A percentile compares a stretch with the other conserved stretches of the same genome.
phyloP scores from a whole-genome alignment of 2,797 vertebrate genomes.

The Pangasius krempfi region DNA sequence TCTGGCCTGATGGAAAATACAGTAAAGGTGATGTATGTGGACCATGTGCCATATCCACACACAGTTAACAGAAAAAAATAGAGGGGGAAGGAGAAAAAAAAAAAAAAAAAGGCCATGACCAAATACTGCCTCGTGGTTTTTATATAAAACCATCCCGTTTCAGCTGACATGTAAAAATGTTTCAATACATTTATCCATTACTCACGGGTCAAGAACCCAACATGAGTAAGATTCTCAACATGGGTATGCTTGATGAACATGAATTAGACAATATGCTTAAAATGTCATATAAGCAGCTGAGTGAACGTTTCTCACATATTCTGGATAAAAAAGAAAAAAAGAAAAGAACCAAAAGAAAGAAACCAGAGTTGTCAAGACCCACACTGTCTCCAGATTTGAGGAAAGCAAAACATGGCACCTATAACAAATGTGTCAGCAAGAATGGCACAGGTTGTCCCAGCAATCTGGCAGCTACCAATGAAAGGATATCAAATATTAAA shows the following conservation, averaged over 20 bases:
- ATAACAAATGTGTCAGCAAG: neutral
- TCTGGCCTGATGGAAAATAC: conserved; percentile 37
- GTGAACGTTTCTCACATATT: neutral
- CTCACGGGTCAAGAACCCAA: neutral
- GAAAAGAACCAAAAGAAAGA: neutral
- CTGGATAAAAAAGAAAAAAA: neutral
- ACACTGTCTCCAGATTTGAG: neutral
- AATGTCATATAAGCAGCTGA: neutral
- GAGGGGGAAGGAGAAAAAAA: neutral
- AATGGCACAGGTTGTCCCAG: neutral
- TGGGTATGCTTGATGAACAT: neutral
- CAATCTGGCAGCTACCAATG: neutral
- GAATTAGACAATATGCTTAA: neutral
- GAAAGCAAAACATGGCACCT: neutral
- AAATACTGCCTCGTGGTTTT: neutral
- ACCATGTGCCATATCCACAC: neutral
- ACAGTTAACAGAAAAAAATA: conserved; percentile 18
- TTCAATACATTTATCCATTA: neutral
- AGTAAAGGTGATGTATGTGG: conserved; percentile 52
- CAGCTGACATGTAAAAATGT: neutral
- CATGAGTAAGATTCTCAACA: too few relatives aligned
- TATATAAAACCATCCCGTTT: neutral
- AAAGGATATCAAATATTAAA: neutral
- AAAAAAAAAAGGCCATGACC: neutral
- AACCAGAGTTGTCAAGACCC: neutral